Base-by-base conservation (phyloP, 2,888 invertebrate species). In the Diplazon laetatorius region DNA sequence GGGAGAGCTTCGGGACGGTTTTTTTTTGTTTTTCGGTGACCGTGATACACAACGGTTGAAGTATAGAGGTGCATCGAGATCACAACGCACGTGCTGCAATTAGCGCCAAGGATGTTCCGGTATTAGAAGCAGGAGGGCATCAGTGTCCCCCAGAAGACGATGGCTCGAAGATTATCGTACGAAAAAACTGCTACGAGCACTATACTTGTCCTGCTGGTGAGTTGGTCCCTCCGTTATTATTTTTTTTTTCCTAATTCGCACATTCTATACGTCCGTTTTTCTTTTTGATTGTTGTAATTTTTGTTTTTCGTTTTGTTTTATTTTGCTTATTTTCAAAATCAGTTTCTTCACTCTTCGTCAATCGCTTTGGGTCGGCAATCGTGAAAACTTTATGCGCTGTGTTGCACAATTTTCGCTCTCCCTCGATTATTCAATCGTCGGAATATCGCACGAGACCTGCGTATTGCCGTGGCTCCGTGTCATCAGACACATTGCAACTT, bases 121-220 rank as follows among this genome's bases (percentile, higher is more conserved):
- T 71, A 74, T 72, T 80, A 46, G 6, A 74, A 80, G 59, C 68
- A 78, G 73, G 77, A 80, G 76, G 77, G 69, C 74, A 79, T 76
- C 65, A 78, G 76, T 81, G 80, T 72, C 72, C 75, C 76, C 79
- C 65, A 82, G 76, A 84, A 85, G 88, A 89, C 88, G 85, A 91
- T 91, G 91, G 90, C 90, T 86, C 81, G 83, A 84, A 85, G 88
- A 87, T 86, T 87, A 84, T 85, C 86, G 71, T 84, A 87, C 83
- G 85, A 86, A 86, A 86, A 83, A 78, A 88, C 87, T 80, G 85
- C 87, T 84, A 88, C 87, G 83, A 87, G 89, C 86, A 86, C 89
- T 82, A 87, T 86, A 82, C 87, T 90, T 83, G 85, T 90, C 84
- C 85, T 90, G 80, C 83, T 90, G 90, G 90, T 91, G 84, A 89